A percentile compares a stretch with the other conserved stretches of the same genome.
phyloP scores from a whole-genome alignment of 2,797 vertebrate species.

The Epinephelus malabaricus region DNA sequence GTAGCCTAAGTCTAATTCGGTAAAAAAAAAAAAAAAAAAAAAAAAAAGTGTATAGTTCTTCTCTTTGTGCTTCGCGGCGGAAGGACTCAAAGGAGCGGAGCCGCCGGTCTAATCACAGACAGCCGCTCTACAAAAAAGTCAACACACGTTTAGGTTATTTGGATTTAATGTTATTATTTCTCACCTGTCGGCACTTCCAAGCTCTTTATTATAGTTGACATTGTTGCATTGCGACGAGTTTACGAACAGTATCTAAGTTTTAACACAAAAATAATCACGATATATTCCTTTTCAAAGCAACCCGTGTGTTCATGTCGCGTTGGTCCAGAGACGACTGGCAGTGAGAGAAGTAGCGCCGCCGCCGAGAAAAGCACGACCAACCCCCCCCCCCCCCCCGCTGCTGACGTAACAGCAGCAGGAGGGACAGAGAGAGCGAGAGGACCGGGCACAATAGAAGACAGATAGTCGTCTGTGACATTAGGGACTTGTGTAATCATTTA shows the following conservation, averaged over 20 bases:
- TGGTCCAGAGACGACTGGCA: neutral
- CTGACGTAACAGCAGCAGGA: conserved; percentile 7
- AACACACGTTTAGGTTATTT: neutral
- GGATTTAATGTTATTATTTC: fast-evolving
- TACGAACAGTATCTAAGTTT: neutral
- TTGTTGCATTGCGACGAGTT: neutral
- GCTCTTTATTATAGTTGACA: neutral
- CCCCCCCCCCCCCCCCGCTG: conserved; percentile 20
- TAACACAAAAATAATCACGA: neutral
- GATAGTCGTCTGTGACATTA: too few relatives aligned
- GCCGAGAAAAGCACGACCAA: neutral
- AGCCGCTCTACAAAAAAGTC: neutral
- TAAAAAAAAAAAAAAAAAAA: too few relatives aligned
- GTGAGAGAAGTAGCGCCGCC: neutral
- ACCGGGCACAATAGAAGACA: neutral
- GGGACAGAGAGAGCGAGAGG: neutral
- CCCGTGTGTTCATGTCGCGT: fast-evolving
- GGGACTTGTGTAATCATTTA: neutral
- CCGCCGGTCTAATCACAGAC: neutral
- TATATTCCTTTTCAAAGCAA: fast-evolving
- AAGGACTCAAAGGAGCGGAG: neutral
- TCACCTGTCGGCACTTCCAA: conserved; percentile 18
- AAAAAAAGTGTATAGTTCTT: neutral
- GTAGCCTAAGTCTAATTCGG: too few relatives aligned
- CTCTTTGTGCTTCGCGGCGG: neutral